These are phyloP conservation scores for Tachycineta bicolor DNA, from an alignment of 2,113 vertebrate genomes.

Conservation along the genomic window DNA sequence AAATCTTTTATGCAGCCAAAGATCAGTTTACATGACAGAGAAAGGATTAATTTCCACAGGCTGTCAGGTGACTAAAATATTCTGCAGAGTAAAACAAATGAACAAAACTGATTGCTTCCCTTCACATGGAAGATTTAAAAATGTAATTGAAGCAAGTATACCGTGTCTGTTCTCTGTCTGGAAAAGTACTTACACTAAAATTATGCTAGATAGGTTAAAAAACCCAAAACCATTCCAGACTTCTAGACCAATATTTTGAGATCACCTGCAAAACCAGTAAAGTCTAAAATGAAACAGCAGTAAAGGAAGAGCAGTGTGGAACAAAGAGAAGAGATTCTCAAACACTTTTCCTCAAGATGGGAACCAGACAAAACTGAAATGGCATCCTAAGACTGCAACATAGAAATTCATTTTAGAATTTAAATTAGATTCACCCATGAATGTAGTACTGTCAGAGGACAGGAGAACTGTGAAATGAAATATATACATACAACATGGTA, in stretches of 20 bases:
- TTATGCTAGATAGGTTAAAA: background rate
- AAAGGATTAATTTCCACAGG: background rate
- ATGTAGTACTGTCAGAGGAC: background rate
- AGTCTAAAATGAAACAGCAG: background rate
- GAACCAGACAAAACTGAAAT: background rate
- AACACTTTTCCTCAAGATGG: background rate
- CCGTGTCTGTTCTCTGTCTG: background rate
- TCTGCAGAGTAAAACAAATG: background rate
- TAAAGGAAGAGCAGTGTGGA: background rate
- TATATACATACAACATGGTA: background rate
- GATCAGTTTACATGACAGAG: background rate
- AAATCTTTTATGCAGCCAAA: background rate
- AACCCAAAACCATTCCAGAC: background rate
- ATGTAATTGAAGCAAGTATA: background rate
- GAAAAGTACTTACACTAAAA: background rate
- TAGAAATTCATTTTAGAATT: background rate
- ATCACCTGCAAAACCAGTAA: background rate
- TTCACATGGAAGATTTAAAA: background rate
- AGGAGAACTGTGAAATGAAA: background rate
- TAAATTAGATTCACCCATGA: background rate
- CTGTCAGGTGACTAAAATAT: background rate
- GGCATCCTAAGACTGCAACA: background rate
- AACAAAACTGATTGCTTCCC: background rate
- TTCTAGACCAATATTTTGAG: background rate
- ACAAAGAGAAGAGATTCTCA: background rate